These are phyloP conservation scores for Crambe crambe DNA, from an alignment of 37 sponge, comb jelly and placozoan genomes.

Conservation along the genomic window DNA sequence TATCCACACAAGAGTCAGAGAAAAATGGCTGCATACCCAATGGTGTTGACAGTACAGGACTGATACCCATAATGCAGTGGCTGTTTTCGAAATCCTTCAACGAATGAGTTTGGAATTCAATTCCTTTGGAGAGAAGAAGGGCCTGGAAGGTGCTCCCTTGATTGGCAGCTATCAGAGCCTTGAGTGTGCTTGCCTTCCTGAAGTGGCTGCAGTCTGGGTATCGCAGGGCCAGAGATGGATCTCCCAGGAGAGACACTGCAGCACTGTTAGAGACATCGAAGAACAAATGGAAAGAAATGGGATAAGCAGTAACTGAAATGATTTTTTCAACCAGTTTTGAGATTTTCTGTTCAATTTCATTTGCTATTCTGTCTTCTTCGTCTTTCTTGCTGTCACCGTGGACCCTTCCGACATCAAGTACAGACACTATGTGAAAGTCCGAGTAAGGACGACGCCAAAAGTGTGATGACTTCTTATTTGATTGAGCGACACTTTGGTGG, in stretches of 20 bases:
- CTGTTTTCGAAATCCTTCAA: conserved; percentile 18
- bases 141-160: conserved; percentile 72
- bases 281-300: conserved; percentile 24
- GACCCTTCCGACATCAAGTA: background rate
- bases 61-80: conserved; percentile 26
- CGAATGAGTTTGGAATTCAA: conserved; percentile 28
- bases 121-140: conserved; percentile 67
- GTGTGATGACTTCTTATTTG: background rate
- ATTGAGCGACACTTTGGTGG: background rate
- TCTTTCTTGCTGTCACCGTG: background rate
- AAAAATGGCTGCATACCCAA: conserved; percentile 6
- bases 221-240: conserved; percentile 24
- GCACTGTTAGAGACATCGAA: conserved; percentile 5
- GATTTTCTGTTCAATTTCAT: conserved; percentile 4
- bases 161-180: conserved; percentile 47
- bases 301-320: background rate
- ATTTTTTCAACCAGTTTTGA: background rate
- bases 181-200: conserved; percentile 76
- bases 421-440: conserved; percentile 22
- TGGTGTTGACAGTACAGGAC: conserved; percentile 33
- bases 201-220: conserved; percentile 83
- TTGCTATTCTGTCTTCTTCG: background rate
- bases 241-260: conserved; percentile 23
- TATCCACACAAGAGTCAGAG: conserved; percentile 10
- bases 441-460: conserved; percentile 12